phyloP scores from a whole-genome alignment of 1,140 invertebrate species.

The Kradibia gibbosae region DNA sequence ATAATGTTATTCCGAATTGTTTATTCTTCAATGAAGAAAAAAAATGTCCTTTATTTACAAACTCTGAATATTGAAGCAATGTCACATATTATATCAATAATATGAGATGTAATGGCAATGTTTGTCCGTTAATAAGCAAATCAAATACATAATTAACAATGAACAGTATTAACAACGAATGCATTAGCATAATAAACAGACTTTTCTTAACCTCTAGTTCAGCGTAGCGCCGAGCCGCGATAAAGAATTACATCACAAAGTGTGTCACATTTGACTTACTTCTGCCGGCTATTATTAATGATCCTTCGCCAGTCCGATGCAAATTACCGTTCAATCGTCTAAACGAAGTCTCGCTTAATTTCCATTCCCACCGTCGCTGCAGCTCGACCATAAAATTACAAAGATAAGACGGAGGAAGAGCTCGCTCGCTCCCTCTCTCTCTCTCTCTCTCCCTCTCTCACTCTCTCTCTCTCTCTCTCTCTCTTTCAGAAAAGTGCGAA shows the following conservation, averaged over 20 bases:
- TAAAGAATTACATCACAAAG: neutral
- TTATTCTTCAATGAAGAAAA: too few relatives aligned
- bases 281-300: neutral
- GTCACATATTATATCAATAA: too few relatives aligned
- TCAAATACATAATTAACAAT: neutral
- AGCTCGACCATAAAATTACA: conserved; percentile 27
- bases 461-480: too few relatives aligned
- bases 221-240: neutral
- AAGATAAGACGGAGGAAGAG: conserved; percentile 36
- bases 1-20: too few relatives aligned
- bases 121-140: neutral
- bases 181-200: neutral
- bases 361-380: conserved; percentile 5
- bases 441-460: too few relatives aligned
- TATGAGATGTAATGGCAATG: too few relatives aligned
- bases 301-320: neutral
- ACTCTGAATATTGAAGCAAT: too few relatives aligned
- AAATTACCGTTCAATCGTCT: neutral
- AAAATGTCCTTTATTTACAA: too few relatives aligned
- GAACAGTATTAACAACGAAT: neutral
- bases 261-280: neutral
- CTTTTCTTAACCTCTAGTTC: neutral
- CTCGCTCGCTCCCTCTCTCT: neutral
- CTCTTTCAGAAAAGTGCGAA: neutral
- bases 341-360: conserved; percentile 24